phyloP scores from a whole-genome alignment of 2,888 invertebrate species.

The Drosophila affinis region DNA sequence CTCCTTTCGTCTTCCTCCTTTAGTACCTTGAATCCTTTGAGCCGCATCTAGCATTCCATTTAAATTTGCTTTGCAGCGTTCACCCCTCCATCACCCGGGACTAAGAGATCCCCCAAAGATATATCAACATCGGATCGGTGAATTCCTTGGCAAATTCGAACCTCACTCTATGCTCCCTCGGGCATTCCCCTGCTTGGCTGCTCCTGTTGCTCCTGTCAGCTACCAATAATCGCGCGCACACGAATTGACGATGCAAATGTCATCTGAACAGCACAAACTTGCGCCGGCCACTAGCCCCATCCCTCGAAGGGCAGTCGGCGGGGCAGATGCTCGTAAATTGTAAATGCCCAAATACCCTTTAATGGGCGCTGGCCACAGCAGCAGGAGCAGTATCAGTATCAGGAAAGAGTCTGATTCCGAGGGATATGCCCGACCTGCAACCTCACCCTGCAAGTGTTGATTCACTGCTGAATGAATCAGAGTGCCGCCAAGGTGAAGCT shows the following conservation, averaged over 20 bases:
- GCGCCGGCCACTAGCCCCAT: not conserved
- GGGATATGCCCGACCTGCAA: not conserved
- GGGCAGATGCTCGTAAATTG: constrained; percentile 77
- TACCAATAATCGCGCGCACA: constrained; percentile 69
- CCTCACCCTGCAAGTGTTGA: not conserved
- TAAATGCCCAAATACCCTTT: constrained; percentile 81
- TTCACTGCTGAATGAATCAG: not conserved
- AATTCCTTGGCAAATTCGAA: not conserved
- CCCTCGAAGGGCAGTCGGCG: not conserved
- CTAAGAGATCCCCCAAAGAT: no score
- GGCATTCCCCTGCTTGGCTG: constrained; percentile 27
- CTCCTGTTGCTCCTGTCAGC: constrained; percentile 57
- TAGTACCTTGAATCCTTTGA: constrained; percentile 43
- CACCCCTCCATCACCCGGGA: no score
- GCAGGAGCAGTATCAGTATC: constrained; percentile 29
- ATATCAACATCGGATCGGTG: not conserved
- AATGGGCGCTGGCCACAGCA: constrained; percentile 69
- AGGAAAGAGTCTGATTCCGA: not conserved
- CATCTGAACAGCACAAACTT: not conserved
- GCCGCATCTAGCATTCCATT: constrained; percentile 36
- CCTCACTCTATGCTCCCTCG: not conserved
- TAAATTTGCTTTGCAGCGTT: not conserved
- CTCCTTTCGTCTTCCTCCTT: not conserved
- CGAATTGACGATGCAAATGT: constrained; percentile 51
- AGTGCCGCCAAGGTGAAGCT: not conserved